A percentile compares a stretch with the other conserved stretches of the same genome.
These are phyloP conservation scores for Bellardia bayeri DNA, from an alignment of 2,888 invertebrate genomes.

Conservation along the genomic window DNA sequence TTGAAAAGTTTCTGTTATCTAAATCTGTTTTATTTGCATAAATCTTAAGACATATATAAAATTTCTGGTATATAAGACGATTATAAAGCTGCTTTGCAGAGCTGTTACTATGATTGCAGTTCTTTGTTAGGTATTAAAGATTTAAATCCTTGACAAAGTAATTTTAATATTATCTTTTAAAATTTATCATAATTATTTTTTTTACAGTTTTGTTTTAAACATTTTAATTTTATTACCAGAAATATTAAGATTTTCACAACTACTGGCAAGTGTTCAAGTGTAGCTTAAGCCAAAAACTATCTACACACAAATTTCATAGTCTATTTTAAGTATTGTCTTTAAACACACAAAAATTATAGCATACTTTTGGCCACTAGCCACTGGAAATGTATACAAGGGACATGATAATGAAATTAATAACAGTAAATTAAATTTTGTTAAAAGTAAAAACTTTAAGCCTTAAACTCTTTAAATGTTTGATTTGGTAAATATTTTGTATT, in stretches of 20 bases:
- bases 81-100: background rate
- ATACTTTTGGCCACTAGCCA: background rate
- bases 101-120: background rate
- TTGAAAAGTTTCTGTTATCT: too few relatives aligned
- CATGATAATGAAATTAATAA: background rate
- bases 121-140: background rate
- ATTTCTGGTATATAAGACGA: background rate
- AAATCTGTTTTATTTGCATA: too few relatives aligned
- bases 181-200: conserved; percentile 3
- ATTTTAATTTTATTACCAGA: background rate
- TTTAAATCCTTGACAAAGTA: background rate
- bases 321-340: background rate
- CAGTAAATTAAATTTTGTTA: background rate
- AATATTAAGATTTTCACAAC: background rate
- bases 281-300: background rate
- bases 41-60: too few relatives aligned
- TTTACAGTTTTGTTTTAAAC: background rate
- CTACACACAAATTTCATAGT: background rate
- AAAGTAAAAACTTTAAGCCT: too few relatives aligned
- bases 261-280: background rate
- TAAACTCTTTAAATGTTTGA: too few relatives aligned
- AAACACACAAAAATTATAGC: background rate
- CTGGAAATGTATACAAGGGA: background rate
- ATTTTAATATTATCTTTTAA: background rate
- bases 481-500: too few relatives aligned